Evolutionary conservation across 1,140 invertebrate species (phyloP).

Genomic region (Hyles vespertilio): DNA sequence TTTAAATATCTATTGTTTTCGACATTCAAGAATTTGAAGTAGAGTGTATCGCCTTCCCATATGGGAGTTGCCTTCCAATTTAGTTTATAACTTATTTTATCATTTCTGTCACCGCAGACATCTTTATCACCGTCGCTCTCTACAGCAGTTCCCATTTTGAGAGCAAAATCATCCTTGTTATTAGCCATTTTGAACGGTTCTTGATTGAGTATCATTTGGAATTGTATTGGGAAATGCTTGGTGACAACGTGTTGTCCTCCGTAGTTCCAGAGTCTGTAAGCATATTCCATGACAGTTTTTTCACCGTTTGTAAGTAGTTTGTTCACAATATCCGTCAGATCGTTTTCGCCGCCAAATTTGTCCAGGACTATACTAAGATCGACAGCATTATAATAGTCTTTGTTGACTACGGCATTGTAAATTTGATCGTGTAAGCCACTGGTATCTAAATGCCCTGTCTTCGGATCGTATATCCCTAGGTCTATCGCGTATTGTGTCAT

Average conservation of each 20-base stretch:
- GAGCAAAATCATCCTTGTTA: slow-evolving; percentile 17
- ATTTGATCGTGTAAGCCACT: not conserved
- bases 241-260: slow-evolving; percentile 15
- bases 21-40: slow-evolving; percentile 26
- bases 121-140: slow-evolving; percentile 17
- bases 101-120: not conserved
- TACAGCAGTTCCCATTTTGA: slow-evolving; percentile 19
- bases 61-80: slow-evolving; percentile 25
- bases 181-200: slow-evolving; percentile 23
- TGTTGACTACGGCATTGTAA: not conserved
- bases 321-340: slow-evolving; percentile 14
- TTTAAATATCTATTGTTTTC: slow-evolving; percentile 21
- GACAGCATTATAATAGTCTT: slow-evolving; percentile 4
- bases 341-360: not conserved
- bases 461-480: too few species aligned
- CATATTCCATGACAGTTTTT: slow-evolving; percentile 18
- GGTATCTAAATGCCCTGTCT: too few species aligned
- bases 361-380: not conserved
- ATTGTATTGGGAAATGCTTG: slow-evolving; percentile 22
- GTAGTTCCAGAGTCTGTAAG: slow-evolving; percentile 27
- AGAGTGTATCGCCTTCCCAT: slow-evolving; percentile 17
- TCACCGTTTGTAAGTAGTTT: slow-evolving; percentile 17
- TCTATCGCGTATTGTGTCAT: too few species aligned
- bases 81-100: slow-evolving; percentile 9
- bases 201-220: slow-evolving; percentile 24